A percentile compares a stretch with the other conserved stretches of the same genome.
Evolutionary conservation across 92 coral and sea anemone genomes (phyloP).

Genomic region (Phenganax subtilis): DNA sequence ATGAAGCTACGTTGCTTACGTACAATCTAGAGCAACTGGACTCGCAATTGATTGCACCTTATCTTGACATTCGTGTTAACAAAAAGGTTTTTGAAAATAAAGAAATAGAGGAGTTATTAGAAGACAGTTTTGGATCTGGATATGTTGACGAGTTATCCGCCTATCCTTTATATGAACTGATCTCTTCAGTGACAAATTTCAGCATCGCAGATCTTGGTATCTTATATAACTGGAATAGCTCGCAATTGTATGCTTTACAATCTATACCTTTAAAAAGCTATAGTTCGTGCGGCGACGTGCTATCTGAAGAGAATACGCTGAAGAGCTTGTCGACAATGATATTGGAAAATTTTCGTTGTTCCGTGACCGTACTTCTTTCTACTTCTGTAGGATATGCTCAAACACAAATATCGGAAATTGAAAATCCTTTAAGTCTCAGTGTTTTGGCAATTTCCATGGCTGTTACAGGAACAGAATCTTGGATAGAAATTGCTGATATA

Average conservation of each 20-base stretch:
- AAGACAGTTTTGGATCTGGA: not conserved
- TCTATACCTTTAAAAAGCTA: constrained; percentile 19
- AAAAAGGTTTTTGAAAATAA: not conserved
- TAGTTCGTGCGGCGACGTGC: constrained; percentile 12
- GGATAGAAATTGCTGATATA: constrained; percentile 23
- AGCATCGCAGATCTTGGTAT: constrained; percentile 27
- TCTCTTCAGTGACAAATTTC: constrained; percentile 11
- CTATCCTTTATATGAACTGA: not conserved
- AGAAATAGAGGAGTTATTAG: not conserved
- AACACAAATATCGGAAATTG: not conserved
- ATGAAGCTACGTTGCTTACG: constrained; percentile 17
- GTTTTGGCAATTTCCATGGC: constrained; percentile 13
- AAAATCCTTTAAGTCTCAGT: not conserved
- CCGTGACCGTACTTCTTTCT: not conserved
- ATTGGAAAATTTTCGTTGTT: constrained; percentile 10
- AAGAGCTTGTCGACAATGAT: constrained; percentile 1
- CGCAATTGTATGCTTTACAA: constrained; percentile 26
- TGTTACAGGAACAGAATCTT: constrained; percentile 6
- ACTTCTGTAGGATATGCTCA: not conserved
- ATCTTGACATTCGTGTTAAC: not conserved
- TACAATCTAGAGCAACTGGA: constrained; percentile 16
- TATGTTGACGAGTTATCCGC: not conserved
- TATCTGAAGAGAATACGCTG: constrained; percentile 12
- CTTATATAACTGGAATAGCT: constrained; percentile 12
- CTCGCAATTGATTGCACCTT: not conserved